Conservation (phyloP, 2,888 invertebrate species). For the Zele albiditarsus region DNA sequence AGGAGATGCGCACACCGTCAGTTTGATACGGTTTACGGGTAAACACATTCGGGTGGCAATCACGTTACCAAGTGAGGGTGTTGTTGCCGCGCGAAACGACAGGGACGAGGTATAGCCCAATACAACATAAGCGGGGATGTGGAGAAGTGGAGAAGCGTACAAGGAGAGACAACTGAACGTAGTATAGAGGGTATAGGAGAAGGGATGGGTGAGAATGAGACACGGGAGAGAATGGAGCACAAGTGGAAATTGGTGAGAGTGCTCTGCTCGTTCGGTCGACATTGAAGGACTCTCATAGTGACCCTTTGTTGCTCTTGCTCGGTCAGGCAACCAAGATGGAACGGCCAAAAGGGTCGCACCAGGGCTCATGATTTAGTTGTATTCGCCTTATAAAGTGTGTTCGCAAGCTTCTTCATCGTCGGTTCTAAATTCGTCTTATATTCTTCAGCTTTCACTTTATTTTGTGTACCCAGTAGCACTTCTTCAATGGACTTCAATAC, state of each 20-base stretch:
- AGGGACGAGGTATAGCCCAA: conserved; percentile 49
- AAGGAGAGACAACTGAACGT: conserved; percentile 32
- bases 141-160: conserved; percentile 34
- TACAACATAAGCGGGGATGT: conserved; percentile 18
- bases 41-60: conserved; percentile 72
- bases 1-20: conserved; percentile 57
- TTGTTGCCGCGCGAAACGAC: conserved; percentile 45
- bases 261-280: conserved; percentile 49
- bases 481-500: not conserved
- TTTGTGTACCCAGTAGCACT: conserved; percentile 1
- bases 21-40: conserved; percentile 72
- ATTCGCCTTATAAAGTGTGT: conserved; percentile 42
- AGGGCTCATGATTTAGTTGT: conserved; percentile 46
- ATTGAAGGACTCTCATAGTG: conserved; percentile 68
- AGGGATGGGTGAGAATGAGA: conserved; percentile 27
- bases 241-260: conserved; percentile 46
- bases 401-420: conserved; percentile 29
- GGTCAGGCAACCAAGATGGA: conserved; percentile 44
- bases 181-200: conserved; percentile 19
- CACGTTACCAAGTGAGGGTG: conserved; percentile 65
- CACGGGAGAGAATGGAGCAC: conserved; percentile 29
- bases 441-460: conserved; percentile 15
- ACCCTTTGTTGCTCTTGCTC: conserved; percentile 70
- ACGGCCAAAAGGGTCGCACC: conserved; percentile 16
- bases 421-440: conserved; percentile 42